phyloP scores from a whole-genome alignment of 1,140 invertebrate species.

The Adoxophyes honmai region DNA sequence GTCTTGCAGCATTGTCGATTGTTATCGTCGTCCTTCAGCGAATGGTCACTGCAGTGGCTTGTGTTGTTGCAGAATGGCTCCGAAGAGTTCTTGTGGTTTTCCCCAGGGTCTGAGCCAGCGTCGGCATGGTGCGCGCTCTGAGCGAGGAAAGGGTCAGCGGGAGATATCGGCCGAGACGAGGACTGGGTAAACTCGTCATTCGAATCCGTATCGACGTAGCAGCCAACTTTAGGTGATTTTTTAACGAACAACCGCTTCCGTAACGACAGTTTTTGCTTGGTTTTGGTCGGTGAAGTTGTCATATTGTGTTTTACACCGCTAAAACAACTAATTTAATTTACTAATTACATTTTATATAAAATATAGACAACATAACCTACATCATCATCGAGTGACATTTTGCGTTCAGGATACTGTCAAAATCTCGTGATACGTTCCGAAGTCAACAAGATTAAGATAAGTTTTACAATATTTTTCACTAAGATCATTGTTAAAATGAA shows the following conservation, averaged over 20 bases:
- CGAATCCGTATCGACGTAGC: constrained; percentile 70
- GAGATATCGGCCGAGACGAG: constrained; percentile 62
- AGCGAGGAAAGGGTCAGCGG: constrained; percentile 65
- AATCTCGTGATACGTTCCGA: constrained; percentile 5
- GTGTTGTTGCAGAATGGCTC: constrained; percentile 37
- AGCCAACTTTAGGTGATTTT: constrained; percentile 74
- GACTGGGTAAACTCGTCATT: constrained; percentile 64
- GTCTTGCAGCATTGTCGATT: constrained; percentile 63
- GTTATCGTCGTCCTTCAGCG: constrained; percentile 50
- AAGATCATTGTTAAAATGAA: not conserved
- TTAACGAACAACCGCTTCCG: constrained; percentile 72
- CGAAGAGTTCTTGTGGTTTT: constrained; percentile 38
- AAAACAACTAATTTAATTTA: constrained; percentile 63
- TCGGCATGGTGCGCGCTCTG: constrained; percentile 57
- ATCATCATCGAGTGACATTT: constrained; percentile 47
- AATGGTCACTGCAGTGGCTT: constrained; percentile 33
- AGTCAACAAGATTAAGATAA: not conserved
- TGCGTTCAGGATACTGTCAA: constrained; percentile 32
- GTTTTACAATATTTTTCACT: not conserved
- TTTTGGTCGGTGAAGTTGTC: constrained; percentile 69
- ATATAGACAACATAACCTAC: constrained; percentile 69
- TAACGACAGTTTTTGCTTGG: constrained; percentile 71
- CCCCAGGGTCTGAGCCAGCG: constrained; percentile 30
- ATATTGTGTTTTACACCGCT: constrained; percentile 59
- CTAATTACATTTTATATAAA: constrained; percentile 71